These are phyloP conservation scores for Ursus arctos DNA, from an alignment of 2,113 vertebrate genomes.

Conservation along the genomic window DNA sequence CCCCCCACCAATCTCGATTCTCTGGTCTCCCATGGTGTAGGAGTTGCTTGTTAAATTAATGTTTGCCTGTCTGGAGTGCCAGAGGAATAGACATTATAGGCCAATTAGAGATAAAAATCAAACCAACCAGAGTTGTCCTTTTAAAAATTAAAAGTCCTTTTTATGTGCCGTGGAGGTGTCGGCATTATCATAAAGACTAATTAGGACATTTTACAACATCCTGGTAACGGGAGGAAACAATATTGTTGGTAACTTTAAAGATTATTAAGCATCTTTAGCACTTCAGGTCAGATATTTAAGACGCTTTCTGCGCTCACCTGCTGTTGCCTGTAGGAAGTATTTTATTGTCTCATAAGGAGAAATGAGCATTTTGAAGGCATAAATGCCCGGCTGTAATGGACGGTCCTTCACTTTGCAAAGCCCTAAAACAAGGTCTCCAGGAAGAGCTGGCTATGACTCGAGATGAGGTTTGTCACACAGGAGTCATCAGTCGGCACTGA, in stretches of 20 bases:
- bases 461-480: constrained; percentile 9
- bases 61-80: constrained; percentile 82
- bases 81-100: constrained; percentile 81
- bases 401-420: constrained; percentile 70
- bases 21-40: constrained; percentile 74
- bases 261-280: constrained; percentile 87
- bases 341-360: constrained; percentile 88
- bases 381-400: constrained; percentile 79
- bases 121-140: constrained; percentile 86
- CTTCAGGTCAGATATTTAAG: constrained; percentile 87
- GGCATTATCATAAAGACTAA: constrained; percentile 88
- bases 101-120: constrained; percentile 91
- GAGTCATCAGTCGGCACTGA: not conserved
- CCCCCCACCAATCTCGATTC: constrained; percentile 62
- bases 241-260: constrained; percentile 86
- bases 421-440: constrained; percentile 73
- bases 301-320: constrained; percentile 85
- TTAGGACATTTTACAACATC: constrained; percentile 89
- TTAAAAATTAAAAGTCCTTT: constrained; percentile 88
- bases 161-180: constrained; percentile 89
- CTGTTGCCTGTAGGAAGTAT: constrained; percentile 85
- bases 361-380: constrained; percentile 83
- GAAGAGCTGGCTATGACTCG: constrained; percentile 65
- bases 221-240: constrained; percentile 84
- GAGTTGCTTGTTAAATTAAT: constrained; percentile 87